Evolutionary conservation across 2,113 vertebrate species (phyloP).

Genomic region (Potamarius usumacintae): DNA sequence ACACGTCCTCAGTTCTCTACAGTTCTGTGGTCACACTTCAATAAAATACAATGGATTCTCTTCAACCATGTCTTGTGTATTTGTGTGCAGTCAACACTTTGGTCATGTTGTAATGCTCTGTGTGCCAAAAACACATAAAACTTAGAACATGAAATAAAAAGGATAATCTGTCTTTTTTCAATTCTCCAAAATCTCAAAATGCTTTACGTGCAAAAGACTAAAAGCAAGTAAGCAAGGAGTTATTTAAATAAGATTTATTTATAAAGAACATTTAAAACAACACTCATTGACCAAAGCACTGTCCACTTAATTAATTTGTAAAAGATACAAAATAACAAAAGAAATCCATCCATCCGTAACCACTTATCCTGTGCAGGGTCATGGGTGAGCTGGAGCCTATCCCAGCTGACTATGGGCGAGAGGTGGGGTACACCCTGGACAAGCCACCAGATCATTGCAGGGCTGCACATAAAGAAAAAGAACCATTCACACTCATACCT

Average conservation of each 20-base stretch:
- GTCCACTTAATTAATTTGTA: background rate
- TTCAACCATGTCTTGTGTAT: background rate
- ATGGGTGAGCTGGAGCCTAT: too few relatives aligned
- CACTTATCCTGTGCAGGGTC: too few relatives aligned
- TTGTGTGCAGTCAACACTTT: background rate
- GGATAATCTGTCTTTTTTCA: background rate
- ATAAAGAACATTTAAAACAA: background rate
- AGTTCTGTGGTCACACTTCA: background rate
- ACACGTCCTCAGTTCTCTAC: background rate
- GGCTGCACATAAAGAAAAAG: too few relatives aligned
- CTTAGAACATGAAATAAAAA: background rate
- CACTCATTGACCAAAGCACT: background rate
- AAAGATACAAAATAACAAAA: background rate
- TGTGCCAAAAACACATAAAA: background rate
- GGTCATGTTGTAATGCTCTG: background rate
- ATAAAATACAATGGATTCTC: conserved; percentile 24
- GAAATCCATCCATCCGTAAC: too few relatives aligned
- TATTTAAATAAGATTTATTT: background rate
- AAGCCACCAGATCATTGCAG: too few relatives aligned
- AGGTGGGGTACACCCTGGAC: too few relatives aligned
- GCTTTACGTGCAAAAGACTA: background rate
- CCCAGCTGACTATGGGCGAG: too few relatives aligned
- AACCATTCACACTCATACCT: too few relatives aligned
- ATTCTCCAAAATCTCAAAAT: background rate
- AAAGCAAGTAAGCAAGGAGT: background rate